Base-by-base conservation (phyloP, 1,140 invertebrate species). In the Nebria ingens region DNA sequence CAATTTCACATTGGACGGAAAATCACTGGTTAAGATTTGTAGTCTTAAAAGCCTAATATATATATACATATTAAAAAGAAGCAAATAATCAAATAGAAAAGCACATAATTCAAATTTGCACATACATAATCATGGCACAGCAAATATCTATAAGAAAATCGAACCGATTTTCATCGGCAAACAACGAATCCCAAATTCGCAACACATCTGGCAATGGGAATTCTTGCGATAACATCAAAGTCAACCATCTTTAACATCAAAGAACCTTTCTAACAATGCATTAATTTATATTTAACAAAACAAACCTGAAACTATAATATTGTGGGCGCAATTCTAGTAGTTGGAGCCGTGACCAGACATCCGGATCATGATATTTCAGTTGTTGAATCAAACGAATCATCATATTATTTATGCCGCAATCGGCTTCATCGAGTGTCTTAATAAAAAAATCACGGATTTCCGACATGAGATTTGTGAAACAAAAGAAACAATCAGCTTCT, bases 401-500 rank as follows among this genome's bases (percentile, higher is more conserved):
- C 80, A 92, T 86, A 51, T 80, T 80, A 65, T 88, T 89, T 51
- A 94, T 93, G 13, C 91, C 91, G 64, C 84, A 85, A 59, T 91
- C 89, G 1, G 92, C 86, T 69, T 97, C 91, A 72, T 98, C 96
- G 57, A 98, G 71, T 0, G 89, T 90, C 67, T 93, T 91, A 57
- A 98, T 97, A 70, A 98, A 99, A 67, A 97, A 97, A 71, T 99
- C 96, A 29, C 96, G 75, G 50, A 98, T 97, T 73, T 98, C 95
- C 1, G 84, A 83, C 95, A 98, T 98, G 19, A 98, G 71, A 69
- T 94, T 93, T 1, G 94, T 98, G 65, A 98, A 99, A 66, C 93
- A 96, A 70, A 94, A 98, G 71, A 99, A 99, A 55, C 91, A 89
- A 69, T 99, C 97, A 0, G 94, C 91, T 71, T 99, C 97, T 0